phyloP scores from a whole-genome alignment of 1,140 invertebrate genomes.

The Nasonia longicornis region DNA sequence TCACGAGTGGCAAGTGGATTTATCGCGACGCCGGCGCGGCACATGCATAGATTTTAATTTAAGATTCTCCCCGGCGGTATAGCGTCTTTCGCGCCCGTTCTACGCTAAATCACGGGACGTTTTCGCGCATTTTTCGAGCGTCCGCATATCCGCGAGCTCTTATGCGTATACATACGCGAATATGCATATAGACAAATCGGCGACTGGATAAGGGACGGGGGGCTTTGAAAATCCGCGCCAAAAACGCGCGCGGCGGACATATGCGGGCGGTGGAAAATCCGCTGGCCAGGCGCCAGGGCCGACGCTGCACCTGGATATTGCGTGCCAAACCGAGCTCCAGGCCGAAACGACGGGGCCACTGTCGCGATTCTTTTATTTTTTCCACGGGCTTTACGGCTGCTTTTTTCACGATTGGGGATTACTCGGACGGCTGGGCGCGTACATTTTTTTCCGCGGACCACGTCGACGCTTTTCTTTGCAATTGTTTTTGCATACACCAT shows the following conservation, averaged over 20 bases:
- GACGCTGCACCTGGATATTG: conserved; percentile 16
- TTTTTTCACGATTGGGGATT: neutral
- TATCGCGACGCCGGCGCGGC: conserved; percentile 19
- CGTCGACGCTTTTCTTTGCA: no score
- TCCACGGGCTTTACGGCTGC: neutral
- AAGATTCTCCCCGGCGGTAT: conserved; percentile 10
- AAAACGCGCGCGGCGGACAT: neutral
- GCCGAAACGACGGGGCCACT: neutral
- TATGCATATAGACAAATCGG: conserved; percentile 20
- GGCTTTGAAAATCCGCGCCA: conserved; percentile 25
- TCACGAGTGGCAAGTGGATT: conserved; percentile 26
- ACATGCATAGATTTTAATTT: conserved; percentile 35
- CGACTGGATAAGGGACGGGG: neutral
- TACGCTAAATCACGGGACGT: conserved; percentile 19
- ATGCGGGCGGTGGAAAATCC: conserved; percentile 18
- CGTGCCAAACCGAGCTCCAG: conserved; percentile 33
- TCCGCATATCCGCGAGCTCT: neutral
- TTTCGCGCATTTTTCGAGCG: conserved; percentile 16
- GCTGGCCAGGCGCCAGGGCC: conserved; percentile 26
- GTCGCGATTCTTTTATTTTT: neutral
- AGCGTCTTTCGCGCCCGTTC: neutral
- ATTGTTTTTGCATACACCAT: no score
- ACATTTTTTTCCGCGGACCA: neutral
- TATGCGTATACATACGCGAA: neutral
- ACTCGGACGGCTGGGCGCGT: neutral